Conservation (phyloP, 2,113 vertebrate species). For the Sisor rabdophorus region DNA sequence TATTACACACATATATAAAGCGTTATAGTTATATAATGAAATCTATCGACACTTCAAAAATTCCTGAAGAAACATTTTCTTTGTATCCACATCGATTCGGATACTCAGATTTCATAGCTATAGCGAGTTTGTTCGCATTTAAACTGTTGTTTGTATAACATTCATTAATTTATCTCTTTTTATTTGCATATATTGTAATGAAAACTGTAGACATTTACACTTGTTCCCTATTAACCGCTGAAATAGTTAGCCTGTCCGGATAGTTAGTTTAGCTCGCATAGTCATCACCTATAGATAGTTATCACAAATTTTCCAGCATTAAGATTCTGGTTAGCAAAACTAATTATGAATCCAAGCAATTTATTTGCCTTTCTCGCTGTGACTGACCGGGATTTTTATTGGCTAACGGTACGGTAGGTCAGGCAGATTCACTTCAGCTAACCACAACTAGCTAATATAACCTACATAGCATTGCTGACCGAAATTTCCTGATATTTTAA, state of each 20-base stretch:
- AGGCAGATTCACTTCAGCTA: neutral
- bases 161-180: neutral
- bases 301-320: neutral
- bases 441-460: neutral
- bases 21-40: neutral
- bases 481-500: too few species aligned
- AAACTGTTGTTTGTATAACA: too few species aligned
- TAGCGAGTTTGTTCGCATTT: neutral
- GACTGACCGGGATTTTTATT: neutral
- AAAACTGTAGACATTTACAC: slow-evolving; percentile 1
- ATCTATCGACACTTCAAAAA: neutral
- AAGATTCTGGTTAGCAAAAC: neutral
- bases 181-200: too few species aligned
- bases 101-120: too few species aligned
- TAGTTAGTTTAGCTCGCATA: neutral
- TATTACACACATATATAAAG: neutral
- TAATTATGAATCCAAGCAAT: neutral
- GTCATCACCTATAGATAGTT: slow-evolving; percentile 10
- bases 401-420: neutral
- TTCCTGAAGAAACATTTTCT: neutral
- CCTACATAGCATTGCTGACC: neutral
- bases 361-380: neutral
- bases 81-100: neutral
- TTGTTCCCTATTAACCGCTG: neutral
- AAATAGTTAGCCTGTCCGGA: neutral